Conservation (phyloP, 2,888 invertebrate species). For the Hypomecis atomaria region DNA sequence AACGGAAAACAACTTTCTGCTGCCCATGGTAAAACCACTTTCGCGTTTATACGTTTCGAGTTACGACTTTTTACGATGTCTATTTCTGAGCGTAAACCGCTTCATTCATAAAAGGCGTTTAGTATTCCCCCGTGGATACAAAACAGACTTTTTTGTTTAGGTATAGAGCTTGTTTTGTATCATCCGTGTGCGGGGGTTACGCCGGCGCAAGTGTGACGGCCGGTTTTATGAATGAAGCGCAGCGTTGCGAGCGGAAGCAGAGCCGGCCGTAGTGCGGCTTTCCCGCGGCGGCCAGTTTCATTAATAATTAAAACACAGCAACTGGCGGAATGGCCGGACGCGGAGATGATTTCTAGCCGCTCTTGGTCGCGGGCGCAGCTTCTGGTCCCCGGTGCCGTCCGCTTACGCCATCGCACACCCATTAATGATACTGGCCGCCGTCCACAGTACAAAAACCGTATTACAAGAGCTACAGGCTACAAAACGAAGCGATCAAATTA, state of each 20-base stretch:
- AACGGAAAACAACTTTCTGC: conserved; percentile 81
- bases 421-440: conserved; percentile 33
- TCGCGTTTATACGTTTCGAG: conserved; percentile 69
- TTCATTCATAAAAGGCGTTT: conserved; percentile 50
- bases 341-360: conserved; percentile 80
- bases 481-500: conserved; percentile 47
- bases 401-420: conserved; percentile 39
- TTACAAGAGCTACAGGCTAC: conserved; percentile 22
- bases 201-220: conserved; percentile 49
- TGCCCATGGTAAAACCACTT: conserved; percentile 76
- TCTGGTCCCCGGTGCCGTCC: conserved; percentile 50
- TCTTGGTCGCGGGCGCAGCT: conserved; percentile 63
- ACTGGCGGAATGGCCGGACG: conserved; percentile 82
- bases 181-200: conserved; percentile 48
- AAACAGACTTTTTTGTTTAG: conserved; percentile 50
- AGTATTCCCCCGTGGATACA: conserved; percentile 38
- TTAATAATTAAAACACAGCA: conserved; percentile 83
- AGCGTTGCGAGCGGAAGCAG: conserved; percentile 81
- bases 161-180: conserved; percentile 58
- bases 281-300: conserved; percentile 82
- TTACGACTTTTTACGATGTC: conserved; percentile 78
- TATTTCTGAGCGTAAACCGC: conserved; percentile 69
- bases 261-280: conserved; percentile 82
- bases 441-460: conserved; percentile 36
- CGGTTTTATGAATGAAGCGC: conserved; percentile 83